Evolutionary conservation across 2,888 invertebrate species (phyloP), one percentile per base, ranked within the genome.

Genomic region (Kuschelorhynchus macadamiae): DNA sequence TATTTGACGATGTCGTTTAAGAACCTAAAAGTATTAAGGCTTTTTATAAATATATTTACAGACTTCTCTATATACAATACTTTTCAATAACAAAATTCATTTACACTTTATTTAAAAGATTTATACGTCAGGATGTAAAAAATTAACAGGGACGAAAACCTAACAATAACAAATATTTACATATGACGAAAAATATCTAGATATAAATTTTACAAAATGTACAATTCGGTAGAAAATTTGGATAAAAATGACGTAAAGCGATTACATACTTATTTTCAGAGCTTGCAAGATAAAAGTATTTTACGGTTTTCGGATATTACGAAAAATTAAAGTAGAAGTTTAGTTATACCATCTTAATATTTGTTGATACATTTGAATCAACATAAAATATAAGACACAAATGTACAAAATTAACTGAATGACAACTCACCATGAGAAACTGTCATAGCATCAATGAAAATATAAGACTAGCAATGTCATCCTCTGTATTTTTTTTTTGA

Each of bases 131-230:
- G 46, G 44, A 56, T 49, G 49, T 49, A 53, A 61, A 64, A 64
- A 65, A 65, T 65, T 61, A 67, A 67, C 61, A 67, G 61, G 62
- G 57, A 52, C 52, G 57, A 78, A 78, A 71, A 77, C 78, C 79
- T 81, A 81, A 81, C 80, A 81, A 79, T 81, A 83, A 82, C 80
- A 83, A 81, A 75, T 81, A 82, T 82, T 72, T 82, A 82, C 82
- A 83, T 76, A 76, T 71, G 77, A 72, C 74, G 77, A 77, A 76
- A 79, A 79, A 78, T 78, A 32, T 57, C 42, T 46, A 46, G 16
- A 30, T 46, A 32, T 41, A 42, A 25, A 18, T 61, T 61, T 21
- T 41, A 41, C 16, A 42, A 42, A 32, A 41, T 65, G 42, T 30
- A 49, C 44, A 52, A 57, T 59, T 62, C 44, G 33, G 21, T 42